These are phyloP conservation scores for Thalassaphorura encarpata DNA, from an alignment of 1,140 invertebrate genomes.

Conservation along the genomic window DNA sequence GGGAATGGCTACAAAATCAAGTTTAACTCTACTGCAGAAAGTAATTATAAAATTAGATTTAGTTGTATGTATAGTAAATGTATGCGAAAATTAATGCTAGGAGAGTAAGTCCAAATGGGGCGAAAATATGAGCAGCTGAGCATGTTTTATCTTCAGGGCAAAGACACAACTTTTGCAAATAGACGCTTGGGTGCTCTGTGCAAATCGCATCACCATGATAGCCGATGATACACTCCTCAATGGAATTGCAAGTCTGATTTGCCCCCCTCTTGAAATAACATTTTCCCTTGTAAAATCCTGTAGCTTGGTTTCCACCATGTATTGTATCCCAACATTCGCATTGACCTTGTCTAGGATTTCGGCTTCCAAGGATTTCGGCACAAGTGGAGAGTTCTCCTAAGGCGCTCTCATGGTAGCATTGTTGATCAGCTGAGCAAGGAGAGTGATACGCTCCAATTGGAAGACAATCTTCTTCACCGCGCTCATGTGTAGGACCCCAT, in stretches of 20 bases:
- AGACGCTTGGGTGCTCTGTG: neutral
- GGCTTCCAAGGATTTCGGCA: neutral
- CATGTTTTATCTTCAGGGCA: neutral
- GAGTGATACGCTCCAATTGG: neutral
- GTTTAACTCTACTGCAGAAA: too few relatives aligned
- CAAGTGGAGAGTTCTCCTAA: neutral
- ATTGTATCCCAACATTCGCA: neutral
- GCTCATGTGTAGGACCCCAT: neutral
- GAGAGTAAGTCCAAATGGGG: neutral
- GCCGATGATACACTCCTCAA: neutral
- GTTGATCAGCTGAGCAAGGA: neutral
- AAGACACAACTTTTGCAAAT: neutral
- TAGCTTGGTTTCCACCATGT: neutral
- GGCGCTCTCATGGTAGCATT: neutral
- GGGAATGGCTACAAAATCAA: too few relatives aligned
- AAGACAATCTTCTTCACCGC: neutral
- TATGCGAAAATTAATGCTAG: too few relatives aligned
- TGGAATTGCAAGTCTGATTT: neutral
- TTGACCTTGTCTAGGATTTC: neutral
- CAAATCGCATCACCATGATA: constrained; percentile 1
- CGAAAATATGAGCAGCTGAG: neutral
- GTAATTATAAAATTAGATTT: too few relatives aligned
- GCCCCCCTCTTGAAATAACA: neutral
- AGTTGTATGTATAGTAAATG: too few relatives aligned
- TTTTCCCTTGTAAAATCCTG: neutral